Evolutionary conservation across 1,140 invertebrate genomes (phyloP), one percentile per base, ranked within the genome.

Genomic region (Colletes gigas): DNA sequence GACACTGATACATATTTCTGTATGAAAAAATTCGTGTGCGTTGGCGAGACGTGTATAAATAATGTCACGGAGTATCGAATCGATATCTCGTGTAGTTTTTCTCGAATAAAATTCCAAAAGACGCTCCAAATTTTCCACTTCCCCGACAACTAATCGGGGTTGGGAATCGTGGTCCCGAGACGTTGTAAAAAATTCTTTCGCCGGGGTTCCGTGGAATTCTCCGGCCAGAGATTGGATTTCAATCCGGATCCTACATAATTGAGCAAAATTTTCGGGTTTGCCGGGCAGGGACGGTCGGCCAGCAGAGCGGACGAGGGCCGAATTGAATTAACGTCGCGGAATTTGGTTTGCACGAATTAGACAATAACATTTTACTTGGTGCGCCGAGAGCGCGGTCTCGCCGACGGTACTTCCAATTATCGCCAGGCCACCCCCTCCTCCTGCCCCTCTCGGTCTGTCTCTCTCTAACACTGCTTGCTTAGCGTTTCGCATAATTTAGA

Each of bases 261-360:
- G 77, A 73, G 41, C 59, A n/a, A 50, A 54, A 50, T 79, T 73
- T 73, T 72, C 77, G 39, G 68, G 30, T 71, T 44, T 63, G 69
- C 50, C 14, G 75, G 67, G 47, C 50, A 73, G 17, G 17, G n/a
- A 66, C 60, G 60, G 60, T 57, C 50, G 60, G 3, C 39, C 1
- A 21, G n/a, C 55, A 14, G 15, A 41, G 50, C 72, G 55, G 47
- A 76, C 72, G 66, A 50, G 66, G n/a, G 39, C 9, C 19, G 30
- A 82, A 80, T 80, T 69, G 62, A 69, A 69, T 75, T 69, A 81
- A 76, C 69, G 72, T 70, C 78, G 72, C 17, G 71, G 68, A 76
- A 83, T 85, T 79, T 67, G 67, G 73, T 75, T 79, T 71, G 54
- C 71, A 59, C 83, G 71, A 83, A 85, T 78, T 75, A 83, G 73